These are phyloP conservation scores for Thelaira solivaga DNA, from an alignment of 2,888 invertebrate species.

Conservation along the genomic window DNA sequence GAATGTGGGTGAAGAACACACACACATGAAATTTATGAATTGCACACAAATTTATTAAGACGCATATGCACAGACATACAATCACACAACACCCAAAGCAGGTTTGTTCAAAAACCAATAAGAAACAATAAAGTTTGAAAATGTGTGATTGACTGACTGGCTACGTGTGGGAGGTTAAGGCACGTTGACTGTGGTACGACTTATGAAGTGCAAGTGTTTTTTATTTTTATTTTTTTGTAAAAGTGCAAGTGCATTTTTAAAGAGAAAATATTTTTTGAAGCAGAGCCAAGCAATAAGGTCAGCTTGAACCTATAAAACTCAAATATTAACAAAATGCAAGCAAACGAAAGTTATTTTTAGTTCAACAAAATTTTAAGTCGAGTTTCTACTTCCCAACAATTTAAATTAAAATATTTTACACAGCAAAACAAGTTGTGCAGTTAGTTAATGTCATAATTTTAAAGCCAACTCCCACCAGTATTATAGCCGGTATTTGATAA, in stretches of 20 bases:
- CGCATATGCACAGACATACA: not conserved
- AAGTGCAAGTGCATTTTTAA: constrained; percentile 44
- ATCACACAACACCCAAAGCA: too few relatives aligned
- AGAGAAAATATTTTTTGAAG: constrained; percentile 15
- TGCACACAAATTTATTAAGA: too few relatives aligned
- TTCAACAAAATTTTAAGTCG: not conserved
- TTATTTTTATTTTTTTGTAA: too few relatives aligned
- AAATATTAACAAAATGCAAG: not conserved
- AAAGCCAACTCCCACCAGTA: too few relatives aligned
- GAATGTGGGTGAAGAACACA: not conserved
- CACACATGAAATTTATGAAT: too few relatives aligned
- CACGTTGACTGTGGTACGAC: not conserved
- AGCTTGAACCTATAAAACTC: not conserved
- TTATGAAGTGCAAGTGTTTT: constrained; percentile 16
- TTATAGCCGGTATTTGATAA: too few relatives aligned
- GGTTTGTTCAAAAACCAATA: too few relatives aligned
- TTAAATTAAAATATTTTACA: too few relatives aligned
- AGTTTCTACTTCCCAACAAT: too few relatives aligned
- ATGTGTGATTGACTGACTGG: not conserved
- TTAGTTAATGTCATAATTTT: too few relatives aligned
- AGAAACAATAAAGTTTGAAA: not conserved
- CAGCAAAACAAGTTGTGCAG: too few relatives aligned
- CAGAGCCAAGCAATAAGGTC: not conserved
- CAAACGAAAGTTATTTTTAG: not conserved
- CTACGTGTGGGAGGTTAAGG: constrained; percentile 8